Evolutionary conservation across 1,140 invertebrate genomes (phyloP).

Genomic region (Hypsibius dujardini): DNA sequence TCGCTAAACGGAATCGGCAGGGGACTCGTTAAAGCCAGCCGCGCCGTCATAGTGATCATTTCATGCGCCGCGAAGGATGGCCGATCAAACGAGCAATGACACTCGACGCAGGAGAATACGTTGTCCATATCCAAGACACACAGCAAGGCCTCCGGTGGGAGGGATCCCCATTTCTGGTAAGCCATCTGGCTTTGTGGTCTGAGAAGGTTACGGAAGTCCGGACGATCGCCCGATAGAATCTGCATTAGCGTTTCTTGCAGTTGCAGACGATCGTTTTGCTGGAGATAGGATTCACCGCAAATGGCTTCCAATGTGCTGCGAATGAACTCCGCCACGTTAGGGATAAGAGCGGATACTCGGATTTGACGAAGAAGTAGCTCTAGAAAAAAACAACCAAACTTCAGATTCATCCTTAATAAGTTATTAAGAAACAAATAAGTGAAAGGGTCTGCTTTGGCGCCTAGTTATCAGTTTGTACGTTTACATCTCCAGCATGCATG

Average conservation of each 20-base stretch:
- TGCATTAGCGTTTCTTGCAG: too few relatives aligned
- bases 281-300: too few relatives aligned
- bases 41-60: neutral
- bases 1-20: neutral
- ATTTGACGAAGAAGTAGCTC: too few relatives aligned
- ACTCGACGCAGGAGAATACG: neutral
- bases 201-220: neutral
- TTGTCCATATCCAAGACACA: neutral
- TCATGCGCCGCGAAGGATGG: neutral
- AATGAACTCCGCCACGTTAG: too few relatives aligned
- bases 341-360: too few relatives aligned
- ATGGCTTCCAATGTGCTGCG: too few relatives aligned
- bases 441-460: too few relatives aligned
- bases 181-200: neutral
- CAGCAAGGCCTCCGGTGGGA: neutral
- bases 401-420: too few relatives aligned
- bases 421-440: too few relatives aligned
- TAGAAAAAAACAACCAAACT: too few relatives aligned
- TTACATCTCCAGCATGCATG: neutral
- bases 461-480: neutral
- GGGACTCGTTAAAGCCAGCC: neutral
- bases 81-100: neutral
- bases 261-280: too few relatives aligned
- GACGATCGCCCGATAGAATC: too few relatives aligned
- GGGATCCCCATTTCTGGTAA: neutral